phyloP scores from a whole-genome alignment of 2,113 vertebrate species.

The Psilopogon haemacephalus region DNA sequence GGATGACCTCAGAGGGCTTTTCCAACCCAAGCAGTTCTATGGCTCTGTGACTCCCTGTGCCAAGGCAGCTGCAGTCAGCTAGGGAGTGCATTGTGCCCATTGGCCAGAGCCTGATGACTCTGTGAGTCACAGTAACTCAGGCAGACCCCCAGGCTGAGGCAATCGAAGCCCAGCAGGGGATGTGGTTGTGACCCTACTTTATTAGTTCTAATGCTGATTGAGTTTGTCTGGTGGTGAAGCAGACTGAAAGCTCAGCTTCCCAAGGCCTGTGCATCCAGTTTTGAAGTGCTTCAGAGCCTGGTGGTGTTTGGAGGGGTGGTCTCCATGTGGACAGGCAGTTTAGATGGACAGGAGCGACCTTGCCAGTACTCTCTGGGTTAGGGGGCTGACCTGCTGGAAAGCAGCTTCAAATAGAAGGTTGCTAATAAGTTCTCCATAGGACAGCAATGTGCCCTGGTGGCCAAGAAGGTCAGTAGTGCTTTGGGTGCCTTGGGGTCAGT shows the following conservation, averaged over 20 bases:
- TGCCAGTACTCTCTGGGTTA: no score
- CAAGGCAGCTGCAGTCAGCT: not conserved
- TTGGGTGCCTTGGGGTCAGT: no score
- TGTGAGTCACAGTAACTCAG: not conserved
- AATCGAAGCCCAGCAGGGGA: conserved; percentile 11
- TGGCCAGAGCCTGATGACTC: not conserved
- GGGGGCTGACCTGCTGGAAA: no score
- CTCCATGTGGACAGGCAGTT: not conserved
- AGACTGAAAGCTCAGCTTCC: not conserved
- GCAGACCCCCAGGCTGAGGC: not conserved
- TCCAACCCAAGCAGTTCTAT: no score
- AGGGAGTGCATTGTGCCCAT: rapidly evolving
- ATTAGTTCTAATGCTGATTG: conserved; percentile 50
- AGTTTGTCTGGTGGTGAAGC: not conserved
- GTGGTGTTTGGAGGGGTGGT: not conserved
- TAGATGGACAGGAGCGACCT: not conserved
- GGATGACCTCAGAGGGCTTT: no score
- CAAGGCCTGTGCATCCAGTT: not conserved
- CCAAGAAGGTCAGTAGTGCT: no score
- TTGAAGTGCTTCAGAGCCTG: not conserved
- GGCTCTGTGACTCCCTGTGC: not conserved
- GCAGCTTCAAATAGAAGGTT: no score
- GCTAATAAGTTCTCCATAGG: no score
- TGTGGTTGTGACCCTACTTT: conserved; percentile 31
- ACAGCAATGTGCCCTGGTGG: no score